Percentiles rank a stretch among this genome's conserved stretches.
These are phyloP conservation scores for Coenonympha arcania DNA, from an alignment of 2,888 invertebrate species.

Conservation along the genomic window DNA sequence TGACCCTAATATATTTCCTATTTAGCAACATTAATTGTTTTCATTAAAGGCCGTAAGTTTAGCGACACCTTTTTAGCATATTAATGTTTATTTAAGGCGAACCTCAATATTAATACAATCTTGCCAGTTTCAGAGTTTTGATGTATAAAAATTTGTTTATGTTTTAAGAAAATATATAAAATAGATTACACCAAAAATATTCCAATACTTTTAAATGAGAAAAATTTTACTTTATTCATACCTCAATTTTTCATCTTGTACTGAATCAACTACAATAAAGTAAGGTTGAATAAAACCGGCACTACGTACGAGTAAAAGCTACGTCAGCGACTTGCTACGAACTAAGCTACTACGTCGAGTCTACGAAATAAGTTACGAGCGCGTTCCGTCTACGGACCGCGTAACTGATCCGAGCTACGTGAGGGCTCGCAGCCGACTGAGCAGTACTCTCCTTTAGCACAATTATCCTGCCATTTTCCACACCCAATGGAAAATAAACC, in stretches of 20 bases:
- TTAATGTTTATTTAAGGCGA: neutral
- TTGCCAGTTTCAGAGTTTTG: neutral
- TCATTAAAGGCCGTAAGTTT: neutral
- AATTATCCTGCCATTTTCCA: conserved; percentile 40
- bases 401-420: conserved; percentile 41
- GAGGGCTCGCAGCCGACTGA: conserved; percentile 66
- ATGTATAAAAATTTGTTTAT: too few relatives aligned
- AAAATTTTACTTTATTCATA: neutral
- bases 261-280: neutral
- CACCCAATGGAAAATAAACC: conserved; percentile 37
- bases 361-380: conserved; percentile 62
- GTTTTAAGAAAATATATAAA: too few relatives aligned
- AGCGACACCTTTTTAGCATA: neutral
- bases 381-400: conserved; percentile 33
- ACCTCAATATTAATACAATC: neutral
- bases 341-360: neutral
- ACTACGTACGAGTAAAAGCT: conserved; percentile 19
- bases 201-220: neutral
- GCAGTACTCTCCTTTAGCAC: conserved; percentile 44
- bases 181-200: too few relatives aligned
- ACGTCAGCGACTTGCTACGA: conserved; percentile 22
- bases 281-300: neutral
- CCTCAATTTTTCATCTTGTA: neutral
- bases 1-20: conserved; percentile 15
- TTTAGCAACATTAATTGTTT: neutral